Evolutionary conservation across 1,140 invertebrate genomes (phyloP), one percentile per base, ranked within the genome.

Genomic region (Linepithema humile): DNA sequence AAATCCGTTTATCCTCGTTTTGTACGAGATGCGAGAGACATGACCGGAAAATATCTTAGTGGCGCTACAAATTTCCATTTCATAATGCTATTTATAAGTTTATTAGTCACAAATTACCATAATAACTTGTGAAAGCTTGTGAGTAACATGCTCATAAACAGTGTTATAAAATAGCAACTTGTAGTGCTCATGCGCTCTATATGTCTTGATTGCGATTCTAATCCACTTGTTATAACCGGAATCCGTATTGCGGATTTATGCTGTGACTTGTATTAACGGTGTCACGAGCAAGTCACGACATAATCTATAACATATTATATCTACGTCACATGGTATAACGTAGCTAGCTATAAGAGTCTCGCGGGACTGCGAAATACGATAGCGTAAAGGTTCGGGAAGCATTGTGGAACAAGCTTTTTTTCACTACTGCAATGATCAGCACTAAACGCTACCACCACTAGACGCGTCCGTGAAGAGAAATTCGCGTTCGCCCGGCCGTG

Each of bases 31-130:
- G n/a, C n/a, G 23, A 26, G 9, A 17, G 10, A 20, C n/a, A 48
- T 5, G 26, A 65, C 15, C 20, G 15, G 9, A 20, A 78, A 78
- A 78, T 75, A 29, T 62, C 29, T 64, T 50, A 65, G 43, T 23
- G 74, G 9, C 2, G 32, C 7, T 53, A 35, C 15, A 50, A 67
- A 32, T 67, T 48, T 55, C 57, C 55, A 67, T 53, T 78, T 67
- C 48, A 40, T 15, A 38, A 17, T n/a, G 48, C 35, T 78, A 78
- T 78, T 78, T 78, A 69, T 65, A 78, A 78, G 35, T 65, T 77
- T 77, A 77, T 77, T 77, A 77, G 40, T 65, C 43, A 15, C 60
- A 15, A 53, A 57, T 78, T 78, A 26, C 23, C 9, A 67, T 65
- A 53, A 12, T n/a, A 69, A 35, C 48, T 64, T 77, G 59, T 45